phyloP scores from a whole-genome alignment of 2,888 invertebrate species.

The Lasius fuliginosus region DNA sequence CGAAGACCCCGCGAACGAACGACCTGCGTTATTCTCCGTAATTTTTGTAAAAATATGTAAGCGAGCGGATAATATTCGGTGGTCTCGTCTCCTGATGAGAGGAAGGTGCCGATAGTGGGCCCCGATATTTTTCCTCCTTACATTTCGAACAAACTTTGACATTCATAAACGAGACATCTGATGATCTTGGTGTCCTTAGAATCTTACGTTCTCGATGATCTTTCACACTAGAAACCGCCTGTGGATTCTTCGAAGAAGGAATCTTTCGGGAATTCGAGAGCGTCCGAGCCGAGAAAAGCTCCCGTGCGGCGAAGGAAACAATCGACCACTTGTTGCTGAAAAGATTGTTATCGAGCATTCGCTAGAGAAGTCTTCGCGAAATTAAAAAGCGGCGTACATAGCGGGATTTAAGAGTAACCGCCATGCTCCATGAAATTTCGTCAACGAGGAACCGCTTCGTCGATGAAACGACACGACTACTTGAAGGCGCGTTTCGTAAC shows the following conservation, averaged over 20 bases:
- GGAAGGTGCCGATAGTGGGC: too few relatives aligned
- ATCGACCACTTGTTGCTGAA: slow-evolving; percentile 77
- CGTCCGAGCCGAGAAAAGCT: slow-evolving; percentile 25
- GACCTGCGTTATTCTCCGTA: background rate
- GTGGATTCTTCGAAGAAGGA: slow-evolving; percentile 9
- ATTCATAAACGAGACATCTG: too few relatives aligned
- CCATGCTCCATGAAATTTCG: slow-evolving; percentile 38
- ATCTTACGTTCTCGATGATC: slow-evolving; percentile 13
- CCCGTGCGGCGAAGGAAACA: slow-evolving; percentile 49
- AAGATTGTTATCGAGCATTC: slow-evolving; percentile 62
- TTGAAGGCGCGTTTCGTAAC: slow-evolving; percentile 48
- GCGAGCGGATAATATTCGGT: too few relatives aligned
- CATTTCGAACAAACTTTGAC: too few relatives aligned
- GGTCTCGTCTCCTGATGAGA: too few relatives aligned
- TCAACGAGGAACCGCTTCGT: slow-evolving; percentile 14
- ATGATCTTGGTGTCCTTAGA: background rate
- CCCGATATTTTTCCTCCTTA: too few relatives aligned
- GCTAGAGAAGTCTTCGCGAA: slow-evolving; percentile 28
- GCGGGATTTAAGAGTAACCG: slow-evolving; percentile 21
- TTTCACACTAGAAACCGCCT: slow-evolving; percentile 2
- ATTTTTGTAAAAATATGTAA: too few relatives aligned
- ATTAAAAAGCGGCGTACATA: slow-evolving; percentile 42
- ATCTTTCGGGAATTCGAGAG: slow-evolving; percentile 44
- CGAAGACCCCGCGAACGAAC: too few relatives aligned
- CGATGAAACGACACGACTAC: slow-evolving; percentile 47